Conservation (phyloP, 2,888 invertebrate species). For the Amorpha juglandis region DNA sequence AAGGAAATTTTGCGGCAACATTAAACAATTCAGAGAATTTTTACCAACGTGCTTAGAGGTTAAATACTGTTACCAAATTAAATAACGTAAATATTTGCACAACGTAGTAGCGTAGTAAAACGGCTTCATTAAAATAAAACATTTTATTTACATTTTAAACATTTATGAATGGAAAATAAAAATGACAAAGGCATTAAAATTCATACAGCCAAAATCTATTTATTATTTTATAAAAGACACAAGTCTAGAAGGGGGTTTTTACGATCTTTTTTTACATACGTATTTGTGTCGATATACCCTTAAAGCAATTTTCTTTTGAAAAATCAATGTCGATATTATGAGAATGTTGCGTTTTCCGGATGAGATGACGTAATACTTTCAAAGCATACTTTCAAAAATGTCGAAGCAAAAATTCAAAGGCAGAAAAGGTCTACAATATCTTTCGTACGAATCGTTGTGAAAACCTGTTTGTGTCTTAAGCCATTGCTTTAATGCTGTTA, state of each 20-base stretch:
- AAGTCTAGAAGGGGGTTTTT: too few species aligned
- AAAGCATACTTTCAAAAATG: neutral
- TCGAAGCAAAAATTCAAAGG: neutral
- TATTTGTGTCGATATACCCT: too few species aligned
- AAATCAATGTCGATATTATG: too few species aligned
- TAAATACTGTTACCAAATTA: neutral
- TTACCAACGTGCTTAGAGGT: neutral
- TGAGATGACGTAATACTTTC: neutral
- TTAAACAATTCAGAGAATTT: neutral
- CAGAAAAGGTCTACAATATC: constrained; percentile 26
- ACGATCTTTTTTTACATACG: too few species aligned
- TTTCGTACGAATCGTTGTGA: constrained; percentile 11
- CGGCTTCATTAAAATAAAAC: neutral
- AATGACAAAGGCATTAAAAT: neutral
- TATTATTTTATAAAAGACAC: neutral
- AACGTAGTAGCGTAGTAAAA: neutral
- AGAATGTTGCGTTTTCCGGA: too few species aligned
- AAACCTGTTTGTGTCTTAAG: constrained; percentile 37
- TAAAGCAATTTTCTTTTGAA: too few species aligned
- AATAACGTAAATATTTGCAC: neutral
- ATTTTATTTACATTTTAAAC: neutral
- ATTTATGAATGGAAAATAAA: too few species aligned
- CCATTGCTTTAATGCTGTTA: constrained; percentile 36
- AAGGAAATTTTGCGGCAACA: neutral
- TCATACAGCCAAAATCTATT: neutral